phyloP scores from a whole-genome alignment of 2,888 invertebrate species.

The Cheilosia variabilis region DNA sequence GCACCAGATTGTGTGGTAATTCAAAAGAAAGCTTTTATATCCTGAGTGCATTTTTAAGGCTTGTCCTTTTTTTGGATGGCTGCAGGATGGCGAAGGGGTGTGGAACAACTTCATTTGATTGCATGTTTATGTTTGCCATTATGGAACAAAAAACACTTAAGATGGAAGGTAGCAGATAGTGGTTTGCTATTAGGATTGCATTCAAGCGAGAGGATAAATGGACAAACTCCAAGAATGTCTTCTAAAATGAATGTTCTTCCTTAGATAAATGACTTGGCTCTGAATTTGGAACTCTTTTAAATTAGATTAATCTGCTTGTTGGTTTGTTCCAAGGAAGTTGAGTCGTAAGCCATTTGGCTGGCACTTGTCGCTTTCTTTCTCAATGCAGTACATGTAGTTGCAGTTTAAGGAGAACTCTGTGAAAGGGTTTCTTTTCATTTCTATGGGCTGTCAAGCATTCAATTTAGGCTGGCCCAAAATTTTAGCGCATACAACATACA shows the following conservation, averaged over 20 bases:
- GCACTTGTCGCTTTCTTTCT: not conserved
- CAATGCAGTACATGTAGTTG: not conserved
- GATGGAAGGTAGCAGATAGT: conserved; percentile 39
- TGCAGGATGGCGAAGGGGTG: not conserved
- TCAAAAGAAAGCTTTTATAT: conserved; percentile 72
- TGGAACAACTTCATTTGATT: conserved; percentile 68
- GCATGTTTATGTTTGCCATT: conserved; percentile 67
- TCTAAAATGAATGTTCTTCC: conserved; percentile 3
- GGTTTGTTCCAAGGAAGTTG: not conserved
- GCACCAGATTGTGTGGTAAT: conserved; percentile 66
- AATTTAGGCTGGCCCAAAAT: too few relatives aligned
- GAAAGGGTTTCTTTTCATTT: too few relatives aligned
- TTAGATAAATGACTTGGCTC: conserved; percentile 23
- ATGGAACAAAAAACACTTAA: conserved; percentile 46
- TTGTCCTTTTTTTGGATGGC: conserved; percentile 9
- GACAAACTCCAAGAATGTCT: conserved; percentile 12
- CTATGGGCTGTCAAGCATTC: too few relatives aligned
- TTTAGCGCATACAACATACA: too few relatives aligned
- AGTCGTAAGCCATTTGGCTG: too few relatives aligned
- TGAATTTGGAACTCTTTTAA: conserved; percentile 1
- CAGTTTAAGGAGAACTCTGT: not conserved
- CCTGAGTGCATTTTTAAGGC: conserved; percentile 72
- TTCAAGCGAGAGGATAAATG: conserved; percentile 47
- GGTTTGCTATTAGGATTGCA: conserved; percentile 51
- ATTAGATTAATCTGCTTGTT: conserved; percentile 9